These are phyloP conservation scores for Oryzias javanicus DNA, from an alignment of 2,113 vertebrate genomes.

Conservation along the genomic window DNA sequence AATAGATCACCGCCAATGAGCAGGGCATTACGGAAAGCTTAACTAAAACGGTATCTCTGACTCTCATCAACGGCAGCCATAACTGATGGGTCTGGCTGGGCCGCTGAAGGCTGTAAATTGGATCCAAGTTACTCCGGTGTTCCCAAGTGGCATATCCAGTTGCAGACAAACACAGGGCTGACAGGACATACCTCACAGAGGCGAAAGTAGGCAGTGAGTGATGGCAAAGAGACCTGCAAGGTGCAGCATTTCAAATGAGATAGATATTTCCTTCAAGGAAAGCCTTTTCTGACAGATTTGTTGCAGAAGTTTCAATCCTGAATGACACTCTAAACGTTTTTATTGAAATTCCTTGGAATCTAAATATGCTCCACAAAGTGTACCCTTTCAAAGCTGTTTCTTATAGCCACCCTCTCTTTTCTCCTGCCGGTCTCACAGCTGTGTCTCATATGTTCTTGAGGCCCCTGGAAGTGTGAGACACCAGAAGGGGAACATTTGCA, in stretches of 20 bases:
- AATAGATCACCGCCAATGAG: slow-evolving; percentile 53
- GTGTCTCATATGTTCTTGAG: slow-evolving; percentile 75
- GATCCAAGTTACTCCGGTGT: slow-evolving; percentile 42
- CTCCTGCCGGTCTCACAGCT: slow-evolving; percentile 70
- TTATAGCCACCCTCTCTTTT: slow-evolving; percentile 48
- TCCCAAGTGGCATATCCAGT: slow-evolving; percentile 31
- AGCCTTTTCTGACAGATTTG: neutral
- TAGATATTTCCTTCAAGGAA: slow-evolving; percentile 7
- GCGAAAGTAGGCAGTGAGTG: slow-evolving; percentile 44
- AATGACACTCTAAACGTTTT: neutral
- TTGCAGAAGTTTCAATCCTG: neutral
- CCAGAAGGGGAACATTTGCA: slow-evolving; percentile 73
- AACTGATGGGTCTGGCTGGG: slow-evolving; percentile 51
- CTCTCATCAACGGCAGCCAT: slow-evolving; percentile 48
- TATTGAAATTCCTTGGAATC: slow-evolving; percentile 6
- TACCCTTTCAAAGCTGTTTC: slow-evolving; percentile 50
- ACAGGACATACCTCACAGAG: slow-evolving; percentile 30
- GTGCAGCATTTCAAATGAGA: slow-evolving; percentile 28
- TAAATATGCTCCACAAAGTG: slow-evolving; percentile 40
- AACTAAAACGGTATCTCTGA: slow-evolving; percentile 53
- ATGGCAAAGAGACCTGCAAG: slow-evolving; percentile 34
- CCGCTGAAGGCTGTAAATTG: slow-evolving; percentile 65
- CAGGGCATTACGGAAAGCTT: slow-evolving; percentile 54
- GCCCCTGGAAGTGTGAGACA: slow-evolving; percentile 72
- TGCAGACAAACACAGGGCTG: slow-evolving; percentile 27